Evolutionary conservation across 1,140 invertebrate genomes (phyloP).

Genomic region (Heliconius himera): DNA sequence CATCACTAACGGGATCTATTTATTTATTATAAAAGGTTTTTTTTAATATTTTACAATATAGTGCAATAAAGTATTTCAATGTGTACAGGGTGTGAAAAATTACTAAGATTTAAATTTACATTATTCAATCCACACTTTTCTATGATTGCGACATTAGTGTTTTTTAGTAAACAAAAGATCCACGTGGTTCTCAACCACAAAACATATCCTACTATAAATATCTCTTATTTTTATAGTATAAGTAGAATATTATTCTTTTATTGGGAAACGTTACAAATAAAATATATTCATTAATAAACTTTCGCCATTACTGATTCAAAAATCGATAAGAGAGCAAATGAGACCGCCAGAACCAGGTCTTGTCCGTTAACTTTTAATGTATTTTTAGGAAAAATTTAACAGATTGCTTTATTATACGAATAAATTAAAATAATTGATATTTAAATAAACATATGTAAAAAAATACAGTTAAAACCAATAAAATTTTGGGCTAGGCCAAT

Average conservation of each 20-base stretch:
- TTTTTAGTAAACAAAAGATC: conserved; percentile 22
- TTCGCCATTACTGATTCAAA: conserved; percentile 12
- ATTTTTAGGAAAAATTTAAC: neutral
- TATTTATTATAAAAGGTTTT: conserved; percentile 59
- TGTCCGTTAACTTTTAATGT: neutral
- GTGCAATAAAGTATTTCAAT: conserved; percentile 73
- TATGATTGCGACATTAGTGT: conserved; percentile 25
- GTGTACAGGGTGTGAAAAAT: conserved; percentile 70
- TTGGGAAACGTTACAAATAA: conserved; percentile 2
- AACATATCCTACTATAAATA: conserved; percentile 2
- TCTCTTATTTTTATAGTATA: conserved; percentile 18
- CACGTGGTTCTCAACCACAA: neutral
- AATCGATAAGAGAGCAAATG: neutral
- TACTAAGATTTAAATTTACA: conserved; percentile 39
- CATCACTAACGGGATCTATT: conserved; percentile 65
- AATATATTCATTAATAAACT: conserved; percentile 4
- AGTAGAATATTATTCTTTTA: conserved; percentile 21
- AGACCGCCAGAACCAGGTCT: neutral
- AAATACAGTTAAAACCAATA: neutral
- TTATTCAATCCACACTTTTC: conserved; percentile 26
- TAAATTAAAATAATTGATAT: neutral
- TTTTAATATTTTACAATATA: conserved; percentile 59
- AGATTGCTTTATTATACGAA: neutral
- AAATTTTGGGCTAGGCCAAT: neutral
- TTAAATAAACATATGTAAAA: neutral